Evolutionary conservation across 2,113 vertebrate species (phyloP).

Genomic region (Octodon degus): DNA sequence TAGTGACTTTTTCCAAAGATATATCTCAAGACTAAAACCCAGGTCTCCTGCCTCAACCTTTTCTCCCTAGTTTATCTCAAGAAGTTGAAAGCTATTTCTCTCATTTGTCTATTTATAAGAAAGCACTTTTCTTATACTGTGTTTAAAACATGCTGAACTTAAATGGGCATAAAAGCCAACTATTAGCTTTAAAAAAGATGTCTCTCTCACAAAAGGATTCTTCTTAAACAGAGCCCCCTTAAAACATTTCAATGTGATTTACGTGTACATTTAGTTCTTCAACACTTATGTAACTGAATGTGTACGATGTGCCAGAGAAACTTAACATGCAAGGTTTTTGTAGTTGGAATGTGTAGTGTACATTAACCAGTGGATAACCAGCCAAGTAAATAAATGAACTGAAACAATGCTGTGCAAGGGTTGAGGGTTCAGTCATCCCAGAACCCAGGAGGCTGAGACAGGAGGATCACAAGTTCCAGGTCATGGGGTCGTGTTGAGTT

Average conservation of each 20-base stretch:
- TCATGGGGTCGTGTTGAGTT: background rate
- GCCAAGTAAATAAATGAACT: background rate
- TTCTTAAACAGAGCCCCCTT: background rate
- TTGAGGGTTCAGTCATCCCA: background rate
- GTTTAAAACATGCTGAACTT: background rate
- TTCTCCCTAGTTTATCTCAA: background rate
- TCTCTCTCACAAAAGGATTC: background rate
- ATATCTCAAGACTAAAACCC: background rate
- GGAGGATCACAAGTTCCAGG: background rate
- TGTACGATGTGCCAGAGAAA: background rate
- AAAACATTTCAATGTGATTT: slow-evolving; percentile 4
- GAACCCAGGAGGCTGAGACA: background rate
- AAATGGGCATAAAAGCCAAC: background rate
- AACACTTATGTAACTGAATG: background rate
- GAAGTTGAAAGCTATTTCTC: background rate
- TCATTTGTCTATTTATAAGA: slow-evolving; percentile 32
- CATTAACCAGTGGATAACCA: background rate
- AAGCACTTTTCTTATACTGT: background rate
- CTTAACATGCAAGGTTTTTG: background rate
- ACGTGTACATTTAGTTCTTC: background rate
- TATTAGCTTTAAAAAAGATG: background rate
- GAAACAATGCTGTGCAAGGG: background rate
- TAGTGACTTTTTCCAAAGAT: background rate
- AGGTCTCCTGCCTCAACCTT: background rate
- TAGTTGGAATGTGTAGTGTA: background rate